Evolutionary conservation across 2,888 invertebrate genomes (phyloP), one percentile per base, ranked within the genome.

Genomic region (Sycophila texana): DNA sequence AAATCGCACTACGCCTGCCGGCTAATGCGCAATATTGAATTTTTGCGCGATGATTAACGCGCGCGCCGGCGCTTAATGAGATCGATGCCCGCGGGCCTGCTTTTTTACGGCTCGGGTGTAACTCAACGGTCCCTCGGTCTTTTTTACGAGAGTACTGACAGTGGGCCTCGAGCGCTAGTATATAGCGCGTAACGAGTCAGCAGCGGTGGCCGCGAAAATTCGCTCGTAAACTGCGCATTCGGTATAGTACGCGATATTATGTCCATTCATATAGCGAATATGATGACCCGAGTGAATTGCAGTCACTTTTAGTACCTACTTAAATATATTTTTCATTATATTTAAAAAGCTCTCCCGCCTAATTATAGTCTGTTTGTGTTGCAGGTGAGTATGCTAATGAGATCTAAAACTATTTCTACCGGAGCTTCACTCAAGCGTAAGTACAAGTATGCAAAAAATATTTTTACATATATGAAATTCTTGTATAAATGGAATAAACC

Each of bases 141-240:
- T 85, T 84, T 86, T 84, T 84, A 85, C 81, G 84, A 82, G 83
- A 77, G 82, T 80, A 78, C 84, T 85, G 85, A 84, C 84, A 72
- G 67, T 81, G 81, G 78, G 49, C 47, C 39, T 68, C 39, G 2
- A 22, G 2, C 3, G 4, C 49, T n/a, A 20, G 0, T 13, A 66
- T 13, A 66, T 72, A 77, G 2, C 39, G 60, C 61, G 65, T 57
- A 63, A 61, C 65, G 53, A 58, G 65, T 39, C 30, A 12, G 13
- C 20, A 63, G n/a, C 1, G 51, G 10, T 39, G 39, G 39, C 51
- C 10, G 51, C 60, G 60, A 67, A 73, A 39, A 39, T 39, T 39
- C 39, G 10, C 39, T 39, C 39, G 39, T 39, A 39, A 39, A 39
- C 39, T 7, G 39, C 10, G 10, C 7, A 39, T 39, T 39, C 39